phyloP scores from a whole-genome alignment of 2,888 invertebrate species.

The Chymomyza fuscimana region DNA sequence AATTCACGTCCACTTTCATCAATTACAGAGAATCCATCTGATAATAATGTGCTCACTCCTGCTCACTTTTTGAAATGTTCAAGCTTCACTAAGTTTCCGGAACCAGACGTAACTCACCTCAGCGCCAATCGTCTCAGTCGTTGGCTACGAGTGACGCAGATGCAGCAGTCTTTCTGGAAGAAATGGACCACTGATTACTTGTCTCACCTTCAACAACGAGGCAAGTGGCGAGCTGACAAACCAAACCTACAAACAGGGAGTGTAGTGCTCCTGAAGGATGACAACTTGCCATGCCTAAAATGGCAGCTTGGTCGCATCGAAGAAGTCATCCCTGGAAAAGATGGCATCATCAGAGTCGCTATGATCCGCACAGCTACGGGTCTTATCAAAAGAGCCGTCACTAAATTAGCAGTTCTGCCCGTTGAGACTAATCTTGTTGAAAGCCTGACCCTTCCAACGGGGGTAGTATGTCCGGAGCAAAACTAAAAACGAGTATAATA shows the following conservation, averaged over 20 bases:
- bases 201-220: conserved; percentile 10
- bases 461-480: too few species aligned
- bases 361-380: too few species aligned
- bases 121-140: conserved; percentile 27
- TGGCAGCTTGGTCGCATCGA: too few species aligned
- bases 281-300: too few species aligned
- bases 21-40: conserved; percentile 22
- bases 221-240: conserved; percentile 3
- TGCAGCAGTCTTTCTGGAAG: conserved; percentile 17
- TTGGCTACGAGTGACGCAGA: conserved; percentile 15
- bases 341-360: too few species aligned
- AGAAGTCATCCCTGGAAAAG: too few species aligned
- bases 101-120: conserved; percentile 48
- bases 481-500: too few species aligned
- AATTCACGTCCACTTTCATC: conserved; percentile 32
- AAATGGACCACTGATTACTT: conserved; percentile 14
- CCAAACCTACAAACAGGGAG: too few species aligned
- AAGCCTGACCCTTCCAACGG: too few species aligned
- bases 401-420: background rate
- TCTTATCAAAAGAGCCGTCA: too few species aligned
- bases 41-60: conserved; percentile 8
- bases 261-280: conserved; percentile 9
- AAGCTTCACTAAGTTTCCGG: conserved; percentile 11
- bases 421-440: too few species aligned
- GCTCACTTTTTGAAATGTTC: conserved; percentile 17